These are phyloP conservation scores for human (Homo sapiens) DNA, from an alignment of 2,113 vertebrate species.

Conservation along the genomic window GRCh38 chr4:156938501-156939000, in stretches of 20 bases:
- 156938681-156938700: neutral
- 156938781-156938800: neutral
- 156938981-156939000: constrained; percentile 4
- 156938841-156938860: neutral
- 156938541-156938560: neutral
- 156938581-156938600: neutral
- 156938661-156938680: neutral
- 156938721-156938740: neutral
- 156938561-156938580: neutral
- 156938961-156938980: neutral
- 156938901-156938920: neutral
- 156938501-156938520: neutral
- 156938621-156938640: neutral
- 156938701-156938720: neutral
- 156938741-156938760: neutral
- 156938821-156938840: neutral
- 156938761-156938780: neutral
- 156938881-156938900: neutral
- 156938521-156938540: neutral
- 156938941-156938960: neutral
- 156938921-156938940: neutral
- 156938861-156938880: neutral
- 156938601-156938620: neutral
- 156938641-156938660: neutral
- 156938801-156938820: neutral